Base-by-base conservation (phyloP, 1,140 invertebrate species). In the Cephus cinctus region DNA sequence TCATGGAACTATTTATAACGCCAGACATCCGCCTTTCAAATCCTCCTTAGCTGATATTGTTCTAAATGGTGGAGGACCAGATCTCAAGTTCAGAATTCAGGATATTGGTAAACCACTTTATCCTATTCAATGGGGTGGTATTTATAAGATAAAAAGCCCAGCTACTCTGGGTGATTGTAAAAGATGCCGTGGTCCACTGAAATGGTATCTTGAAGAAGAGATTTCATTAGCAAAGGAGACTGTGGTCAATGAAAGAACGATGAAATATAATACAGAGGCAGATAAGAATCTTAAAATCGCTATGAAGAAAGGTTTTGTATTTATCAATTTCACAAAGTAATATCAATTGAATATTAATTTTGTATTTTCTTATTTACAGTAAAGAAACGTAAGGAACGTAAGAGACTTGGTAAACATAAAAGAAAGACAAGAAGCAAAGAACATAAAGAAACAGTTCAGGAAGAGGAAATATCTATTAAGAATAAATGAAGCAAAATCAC, bases 191-290 rank as follows among this genome's bases (percentile, higher is more conserved):
- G 56, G 65, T 5, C 59, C 63, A 8, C 34, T 69, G 4, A 47
- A 18, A 20, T 67, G 59, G 59, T 65, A 61, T 20, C 15, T 69
- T 5, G 66, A 69, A 41, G 66, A 69, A 5, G 66, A 69, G 49
- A 55, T 69, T 16, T 44, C 54, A 5, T 18, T 50, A 5, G 63
- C 63, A 25, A 50, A 50, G n/a, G 52, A 64, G 1, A 32, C 51
- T 3, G 11, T 65, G 5, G 56, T 56, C 2, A 40, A 40, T 0
- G 38, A 52, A 3, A 60, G 23, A 32, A 43, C 27, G 5, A 38
- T 43, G 2, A 39, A 46, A 15, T 50, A 61, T 23, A 52, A 55
- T 3, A 5, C 8, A 12, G 43, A 42, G 20, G 23, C 39, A 5
- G 20, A 59, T 18, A 47, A 41, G n/a, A 54, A 66, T 19, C 8